These are phyloP conservation scores for Pachyseris speciosa DNA, from an alignment of 64 coral and sea anemone genomes.

Conservation along the genomic window DNA sequence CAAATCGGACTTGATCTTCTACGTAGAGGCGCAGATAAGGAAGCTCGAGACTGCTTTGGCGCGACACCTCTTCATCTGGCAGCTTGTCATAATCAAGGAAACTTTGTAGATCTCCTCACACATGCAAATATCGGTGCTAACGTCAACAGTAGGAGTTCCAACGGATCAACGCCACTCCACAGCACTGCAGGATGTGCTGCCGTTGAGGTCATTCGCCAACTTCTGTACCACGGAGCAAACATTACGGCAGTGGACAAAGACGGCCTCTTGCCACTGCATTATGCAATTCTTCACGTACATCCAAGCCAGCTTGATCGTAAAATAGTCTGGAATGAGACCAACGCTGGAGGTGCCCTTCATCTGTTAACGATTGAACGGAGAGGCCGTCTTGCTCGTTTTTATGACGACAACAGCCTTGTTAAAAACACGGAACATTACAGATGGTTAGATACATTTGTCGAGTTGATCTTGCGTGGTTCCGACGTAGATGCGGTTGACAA, in stretches of 20 bases:
- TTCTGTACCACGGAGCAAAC: conserved; percentile 29
- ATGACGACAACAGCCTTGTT: background rate
- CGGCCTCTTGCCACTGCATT: conserved; percentile 4
- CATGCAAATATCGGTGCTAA: background rate
- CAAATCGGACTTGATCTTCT: background rate
- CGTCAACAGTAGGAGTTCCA: background rate
- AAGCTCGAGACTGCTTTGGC: conserved; percentile 5
- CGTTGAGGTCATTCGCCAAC: background rate
- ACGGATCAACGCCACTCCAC: conserved; percentile 51
- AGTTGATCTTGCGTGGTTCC: background rate
- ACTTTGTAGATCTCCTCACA: background rate
- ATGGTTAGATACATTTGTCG: background rate
- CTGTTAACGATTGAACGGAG: background rate
- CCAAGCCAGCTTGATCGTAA: background rate
- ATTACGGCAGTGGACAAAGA: conserved; percentile 9
- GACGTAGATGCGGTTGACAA: background rate
- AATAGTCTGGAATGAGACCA: background rate
- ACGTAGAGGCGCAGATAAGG: background rate
- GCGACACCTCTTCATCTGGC: conserved; percentile 53
- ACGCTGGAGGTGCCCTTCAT: background rate
- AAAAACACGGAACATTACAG: background rate
- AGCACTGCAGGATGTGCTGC: conserved; percentile 39
- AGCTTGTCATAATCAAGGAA: conserved; percentile 39
- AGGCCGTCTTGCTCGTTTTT: background rate
- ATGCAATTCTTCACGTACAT: background rate